Base-by-base conservation (phyloP, 2,888 invertebrate genomes). In the Sclerodermus sp. region DNA sequence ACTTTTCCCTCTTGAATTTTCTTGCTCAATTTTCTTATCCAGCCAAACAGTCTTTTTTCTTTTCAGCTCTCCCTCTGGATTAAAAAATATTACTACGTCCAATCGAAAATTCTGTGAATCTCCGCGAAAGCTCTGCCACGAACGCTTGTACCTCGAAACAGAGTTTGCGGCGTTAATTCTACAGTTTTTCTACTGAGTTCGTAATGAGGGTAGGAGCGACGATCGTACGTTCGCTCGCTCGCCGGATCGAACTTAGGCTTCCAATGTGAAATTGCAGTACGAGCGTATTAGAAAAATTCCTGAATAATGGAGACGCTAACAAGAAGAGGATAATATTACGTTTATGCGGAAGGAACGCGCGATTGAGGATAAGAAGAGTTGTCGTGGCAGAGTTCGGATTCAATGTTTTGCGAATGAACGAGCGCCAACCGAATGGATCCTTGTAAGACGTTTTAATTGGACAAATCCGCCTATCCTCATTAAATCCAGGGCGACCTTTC, bases 401-500 rank as follows among this genome's bases (percentile, higher is more conserved):
- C 64, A 62, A 70, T 71, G 71, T 73, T 73, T 71, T 72, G 71
- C 62, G 70, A 69, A 68, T 66, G 69, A 68, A 67, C 61, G 58
- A 61, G 58, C 62, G 63, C 58, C 63, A 62, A 42, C 56, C 37
- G 66, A 67, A 71, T 69, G 73, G 74, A 77, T 76, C 76, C 74
- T 75, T 76, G 74, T 76, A 76, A 77, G 77, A 76, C 77, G 76
- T 77, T 78, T 77, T 78, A 78, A 78, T 78, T 78, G 77, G 77
- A 78, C 77, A 78, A 78, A 78, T 78, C 77, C 77, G 76, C 77
- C 77, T 78, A 78, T 77, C 77, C 77, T 77, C 77, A 77, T 78
- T 78, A 78, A 77, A 76, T 76, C 76, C 68, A 52, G 52, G 55
- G 60, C 62, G 67, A 62, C 59, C 64, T 66, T 37, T 13, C 39